Conservation (phyloP, 2,888 invertebrate genomes). For the Xestobium rufovillosum region DNA sequence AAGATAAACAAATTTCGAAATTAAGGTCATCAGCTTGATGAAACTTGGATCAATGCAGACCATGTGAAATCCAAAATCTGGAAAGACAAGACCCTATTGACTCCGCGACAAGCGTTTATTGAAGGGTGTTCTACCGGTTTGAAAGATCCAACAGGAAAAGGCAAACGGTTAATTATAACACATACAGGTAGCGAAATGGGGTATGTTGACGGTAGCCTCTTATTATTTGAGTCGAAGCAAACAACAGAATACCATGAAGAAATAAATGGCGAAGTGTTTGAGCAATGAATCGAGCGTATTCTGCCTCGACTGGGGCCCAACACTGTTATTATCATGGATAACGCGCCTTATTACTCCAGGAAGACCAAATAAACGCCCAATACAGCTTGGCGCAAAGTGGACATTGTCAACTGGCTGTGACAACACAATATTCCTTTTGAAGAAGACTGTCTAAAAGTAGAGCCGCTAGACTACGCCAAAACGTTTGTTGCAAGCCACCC, state of each 20-base stretch:
- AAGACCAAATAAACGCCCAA: conserved; percentile 1
- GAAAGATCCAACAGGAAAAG: not conserved
- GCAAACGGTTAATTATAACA: not conserved
- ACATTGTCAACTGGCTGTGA: no score
- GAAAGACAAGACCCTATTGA: not conserved
- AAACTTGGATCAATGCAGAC: conserved; percentile 4
- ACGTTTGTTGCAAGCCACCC: no score
- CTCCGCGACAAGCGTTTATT: conserved; percentile 1
- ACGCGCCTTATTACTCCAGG: no score
- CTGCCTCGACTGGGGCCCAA: no score
- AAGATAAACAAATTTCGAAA: not conserved
- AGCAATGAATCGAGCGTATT: no score
- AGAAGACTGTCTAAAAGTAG: no score
- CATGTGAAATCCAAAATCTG: conserved; percentile 2
- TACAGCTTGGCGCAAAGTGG: not conserved
- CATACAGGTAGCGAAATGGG: conserved; percentile 1
- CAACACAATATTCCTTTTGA: no score
- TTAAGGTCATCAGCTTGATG: not conserved
- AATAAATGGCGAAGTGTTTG: not conserved
- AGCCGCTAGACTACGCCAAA: no score
- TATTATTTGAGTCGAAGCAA: conserved; percentile 2
- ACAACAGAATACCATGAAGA: not conserved
- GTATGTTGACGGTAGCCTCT: not conserved
- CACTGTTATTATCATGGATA: no score
- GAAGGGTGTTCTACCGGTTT: not conserved